Conservation (phyloP, 2,888 invertebrate genomes). For the Acronicta aceris region DNA sequence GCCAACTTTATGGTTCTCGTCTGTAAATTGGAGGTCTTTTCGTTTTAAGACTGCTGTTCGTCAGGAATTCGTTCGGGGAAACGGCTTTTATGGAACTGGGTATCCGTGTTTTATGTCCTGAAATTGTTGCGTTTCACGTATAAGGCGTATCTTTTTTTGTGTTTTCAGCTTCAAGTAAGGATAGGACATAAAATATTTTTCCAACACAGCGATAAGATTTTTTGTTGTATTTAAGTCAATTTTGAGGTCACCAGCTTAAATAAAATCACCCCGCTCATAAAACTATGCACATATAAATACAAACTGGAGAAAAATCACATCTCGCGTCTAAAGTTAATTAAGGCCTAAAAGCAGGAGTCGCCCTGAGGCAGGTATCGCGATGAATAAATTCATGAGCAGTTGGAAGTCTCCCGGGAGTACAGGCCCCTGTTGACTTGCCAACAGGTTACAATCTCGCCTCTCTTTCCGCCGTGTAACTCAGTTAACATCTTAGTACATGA, state of each 20-base stretch:
- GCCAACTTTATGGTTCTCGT: slow-evolving; percentile 62
- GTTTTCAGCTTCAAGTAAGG: not conserved
- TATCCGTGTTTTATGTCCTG: slow-evolving; percentile 42
- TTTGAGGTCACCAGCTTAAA: not conserved
- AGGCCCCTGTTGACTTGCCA: slow-evolving; percentile 51
- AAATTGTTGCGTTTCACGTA: slow-evolving; percentile 12
- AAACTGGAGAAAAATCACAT: slow-evolving; percentile 42
- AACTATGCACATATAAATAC: slow-evolving; percentile 15
- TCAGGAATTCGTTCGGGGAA: slow-evolving; percentile 24
- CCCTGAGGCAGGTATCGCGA: slow-evolving; percentile 43
- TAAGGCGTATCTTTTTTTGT: not conserved
- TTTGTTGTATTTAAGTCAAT: not conserved
- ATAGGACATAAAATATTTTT: not conserved
- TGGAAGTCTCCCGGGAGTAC: slow-evolving; percentile 48
- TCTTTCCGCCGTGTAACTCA: slow-evolving; percentile 36
- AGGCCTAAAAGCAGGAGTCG: slow-evolving; percentile 52
- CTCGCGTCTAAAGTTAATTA: slow-evolving; percentile 52
- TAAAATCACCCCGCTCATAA: not conserved
- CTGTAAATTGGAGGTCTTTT: slow-evolving; percentile 49
- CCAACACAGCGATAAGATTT: not conserved
- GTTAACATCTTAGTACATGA: slow-evolving; percentile 47
- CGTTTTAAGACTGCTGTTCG: slow-evolving; percentile 47
- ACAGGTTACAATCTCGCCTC: slow-evolving; percentile 56
- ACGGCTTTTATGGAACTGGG: slow-evolving; percentile 40
- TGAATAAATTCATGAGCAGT: slow-evolving; percentile 60